These are phyloP conservation scores for Lethocerus indicus DNA, from an alignment of 1,140 invertebrate species.

Conservation along the genomic window DNA sequence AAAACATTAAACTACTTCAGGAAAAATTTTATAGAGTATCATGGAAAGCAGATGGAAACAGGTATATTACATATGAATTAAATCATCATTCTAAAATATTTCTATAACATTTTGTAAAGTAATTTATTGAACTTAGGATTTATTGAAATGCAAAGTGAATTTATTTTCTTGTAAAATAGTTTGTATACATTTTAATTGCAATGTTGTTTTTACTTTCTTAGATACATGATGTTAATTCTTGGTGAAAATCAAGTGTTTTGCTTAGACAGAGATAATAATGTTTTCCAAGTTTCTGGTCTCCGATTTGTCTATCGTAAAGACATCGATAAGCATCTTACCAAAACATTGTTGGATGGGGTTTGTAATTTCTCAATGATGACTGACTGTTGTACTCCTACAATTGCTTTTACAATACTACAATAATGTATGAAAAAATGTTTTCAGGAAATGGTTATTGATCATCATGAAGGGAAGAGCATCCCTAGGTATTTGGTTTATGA, in stretches of 20 bases:
- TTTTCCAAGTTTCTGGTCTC: slow-evolving; percentile 73
- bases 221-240: slow-evolving; percentile 94
- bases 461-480: slow-evolving; percentile 44
- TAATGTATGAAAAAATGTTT: slow-evolving; percentile 16
- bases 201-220: slow-evolving; percentile 26
- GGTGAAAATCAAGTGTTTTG: slow-evolving; percentile 74
- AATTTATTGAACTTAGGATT: too few relatives aligned
- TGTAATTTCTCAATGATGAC: slow-evolving; percentile 20
- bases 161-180: too few relatives aligned
- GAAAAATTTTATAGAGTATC: slow-evolving; percentile 85
- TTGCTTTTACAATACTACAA: background rate
- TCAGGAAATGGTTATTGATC: slow-evolving; percentile 89
- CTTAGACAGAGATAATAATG: slow-evolving; percentile 86
- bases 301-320: slow-evolving; percentile 64
- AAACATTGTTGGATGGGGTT: slow-evolving; percentile 90
- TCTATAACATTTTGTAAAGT: background rate
- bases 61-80: slow-evolving; percentile 29
- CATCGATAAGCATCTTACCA: slow-evolving; percentile 43
- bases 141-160: too few relatives aligned
- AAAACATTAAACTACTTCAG: slow-evolving; percentile 61
- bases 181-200: too few relatives aligned
- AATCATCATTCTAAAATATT: background rate
- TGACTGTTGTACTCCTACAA: background rate
- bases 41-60: slow-evolving; percentile 97
- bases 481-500: slow-evolving; percentile 94